A percentile compares a stretch with the other conserved stretches of the same genome.
These are phyloP conservation scores for Tricholaema leucomelas DNA, from an alignment of 2,113 vertebrate genomes.

Conservation along the genomic window DNA sequence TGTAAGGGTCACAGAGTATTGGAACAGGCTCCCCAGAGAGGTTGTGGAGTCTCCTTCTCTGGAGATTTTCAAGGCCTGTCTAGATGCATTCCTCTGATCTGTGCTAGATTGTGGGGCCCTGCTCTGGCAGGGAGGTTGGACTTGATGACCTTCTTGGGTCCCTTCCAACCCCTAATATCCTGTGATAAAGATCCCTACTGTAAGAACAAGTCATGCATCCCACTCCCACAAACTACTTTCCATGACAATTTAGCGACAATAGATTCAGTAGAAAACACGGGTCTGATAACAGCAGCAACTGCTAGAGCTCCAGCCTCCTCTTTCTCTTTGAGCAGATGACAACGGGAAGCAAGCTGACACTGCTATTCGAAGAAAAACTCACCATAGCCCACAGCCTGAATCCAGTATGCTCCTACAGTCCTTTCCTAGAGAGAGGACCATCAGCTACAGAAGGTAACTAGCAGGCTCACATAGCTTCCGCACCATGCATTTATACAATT, in stretches of 20 bases:
- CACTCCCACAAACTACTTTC: background rate
- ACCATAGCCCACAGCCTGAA: background rate
- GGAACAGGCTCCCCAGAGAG: no score
- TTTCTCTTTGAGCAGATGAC: accelerated
- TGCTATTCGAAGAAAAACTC: background rate
- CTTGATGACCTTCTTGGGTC: no score
- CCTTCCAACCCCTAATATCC: no score
- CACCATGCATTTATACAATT: background rate
- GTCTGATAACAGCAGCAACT: background rate
- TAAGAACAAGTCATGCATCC: background rate
- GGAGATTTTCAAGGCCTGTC: no score
- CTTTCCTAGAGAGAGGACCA: background rate
- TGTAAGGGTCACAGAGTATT: no score
- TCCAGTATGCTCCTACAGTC: background rate
- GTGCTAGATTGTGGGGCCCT: no score
- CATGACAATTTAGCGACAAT: background rate
- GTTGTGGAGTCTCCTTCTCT: no score
- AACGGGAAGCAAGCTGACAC: background rate
- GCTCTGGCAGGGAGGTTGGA: no score
- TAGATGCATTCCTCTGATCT: no score
- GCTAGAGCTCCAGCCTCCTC: background rate
- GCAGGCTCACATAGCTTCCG: background rate
- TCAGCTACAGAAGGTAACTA: background rate
- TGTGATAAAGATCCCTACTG: background rate
- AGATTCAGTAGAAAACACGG: background rate